Evolutionary conservation across 30 jellyfish, hydroid and myxozoan species (phyloP), one percentile per base, ranked within the genome.

Genomic region (Pelagia noctiluca): DNA sequence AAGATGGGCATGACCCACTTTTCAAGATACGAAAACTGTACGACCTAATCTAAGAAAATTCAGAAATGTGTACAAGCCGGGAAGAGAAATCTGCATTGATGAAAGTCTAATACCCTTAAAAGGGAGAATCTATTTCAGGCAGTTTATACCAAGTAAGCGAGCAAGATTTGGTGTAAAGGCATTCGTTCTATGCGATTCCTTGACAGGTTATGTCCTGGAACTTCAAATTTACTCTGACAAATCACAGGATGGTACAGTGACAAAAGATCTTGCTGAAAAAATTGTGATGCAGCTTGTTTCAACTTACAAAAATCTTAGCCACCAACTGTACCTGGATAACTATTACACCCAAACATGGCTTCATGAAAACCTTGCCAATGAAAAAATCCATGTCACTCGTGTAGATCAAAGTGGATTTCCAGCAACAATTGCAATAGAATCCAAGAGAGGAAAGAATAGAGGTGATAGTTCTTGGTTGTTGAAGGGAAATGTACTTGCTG

Each of bases 121-220:
- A 75, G 87, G 87, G 31, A 26, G 53, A 22, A 33, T 75, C 26
- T 50, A 75, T 50, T 75, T 75, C 35, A 25, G 87, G 22, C 87
- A 46, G 42, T 49, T 33, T 35, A 75, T 75, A 13, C 28, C 60
- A 16, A 75, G 42, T 60, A 75, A 75, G 3, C 25, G 83, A 32
- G 83, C 87, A 21, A 18, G 87, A n/a, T 75, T 75, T 75, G 87
- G 87, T 25, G 42, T 75, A 13, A 75, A 75, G 63, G 66, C 68
- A 0, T 75, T 33, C 31, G 87, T 33, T 16, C 32, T 50, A n/a
- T 24, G 31, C 28, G 87, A 75, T 0, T 48, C 68, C 0, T 21
- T 13, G 62, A 42, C 60, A 0, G 54, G 60, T 22, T 72, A 42
- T 1, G 85, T 34, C 80, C 35, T 24, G 35, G 85, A 42, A 42